phyloP scores from a whole-genome alignment of 1,140 invertebrate species.

The Zophobas atratus region DNA sequence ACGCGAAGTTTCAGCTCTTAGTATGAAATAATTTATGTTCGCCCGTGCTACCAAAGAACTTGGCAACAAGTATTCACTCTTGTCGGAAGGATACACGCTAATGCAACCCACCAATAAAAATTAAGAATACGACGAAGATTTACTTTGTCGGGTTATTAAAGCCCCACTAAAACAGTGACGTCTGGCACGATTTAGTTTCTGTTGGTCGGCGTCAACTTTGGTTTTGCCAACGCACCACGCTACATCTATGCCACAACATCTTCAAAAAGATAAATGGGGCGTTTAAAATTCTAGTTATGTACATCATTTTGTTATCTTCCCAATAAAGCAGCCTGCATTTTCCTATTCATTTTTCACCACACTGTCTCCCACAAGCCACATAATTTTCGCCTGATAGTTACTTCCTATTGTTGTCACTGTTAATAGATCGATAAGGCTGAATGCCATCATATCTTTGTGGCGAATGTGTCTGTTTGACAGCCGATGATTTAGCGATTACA shows the following conservation, averaged over 20 bases:
- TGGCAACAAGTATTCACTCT: constrained; percentile 32
- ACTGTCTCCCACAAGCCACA: background rate
- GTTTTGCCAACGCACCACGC: too few species aligned
- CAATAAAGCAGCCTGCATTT: too few species aligned
- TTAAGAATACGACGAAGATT: constrained; percentile 7
- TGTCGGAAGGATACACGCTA: constrained; percentile 28
- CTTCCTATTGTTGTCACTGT: constrained; percentile 7
- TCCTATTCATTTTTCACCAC: background rate
- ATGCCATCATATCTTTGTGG: constrained; percentile 21
- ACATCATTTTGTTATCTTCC: too few species aligned
- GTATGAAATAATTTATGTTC: constrained; percentile 43
- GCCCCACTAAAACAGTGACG: background rate
- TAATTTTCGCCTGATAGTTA: background rate
- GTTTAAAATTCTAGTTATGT: too few species aligned
- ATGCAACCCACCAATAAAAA: constrained; percentile 34
- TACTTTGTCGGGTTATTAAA: constrained; percentile 11
- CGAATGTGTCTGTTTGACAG: constrained; percentile 34
- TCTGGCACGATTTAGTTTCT: background rate
- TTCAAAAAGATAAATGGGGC: too few species aligned
- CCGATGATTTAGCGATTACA: constrained; percentile 33
- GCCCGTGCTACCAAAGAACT: constrained; percentile 17
- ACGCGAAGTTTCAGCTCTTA: constrained; percentile 34
- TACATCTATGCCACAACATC: too few species aligned
- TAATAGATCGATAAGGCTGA: constrained; percentile 23
- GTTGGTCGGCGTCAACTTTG: too few species aligned